These are phyloP conservation scores for Anas bernieri DNA, from an alignment of 2,797 vertebrate genomes.

Conservation along the genomic window DNA sequence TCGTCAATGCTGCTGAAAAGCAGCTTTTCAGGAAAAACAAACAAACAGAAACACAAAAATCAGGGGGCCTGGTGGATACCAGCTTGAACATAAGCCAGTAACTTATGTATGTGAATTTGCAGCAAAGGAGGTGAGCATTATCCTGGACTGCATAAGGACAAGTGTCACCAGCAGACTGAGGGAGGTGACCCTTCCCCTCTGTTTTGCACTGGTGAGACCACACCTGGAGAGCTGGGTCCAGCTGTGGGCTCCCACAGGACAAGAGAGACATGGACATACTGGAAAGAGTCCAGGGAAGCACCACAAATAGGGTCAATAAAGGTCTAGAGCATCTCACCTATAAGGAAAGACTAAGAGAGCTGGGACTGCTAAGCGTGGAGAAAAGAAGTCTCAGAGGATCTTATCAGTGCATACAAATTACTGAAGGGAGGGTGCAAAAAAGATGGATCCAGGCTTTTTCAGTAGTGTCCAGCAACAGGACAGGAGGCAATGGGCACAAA, in stretches of 20 bases:
- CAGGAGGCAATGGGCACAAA: too few relatives aligned
- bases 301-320: neutral
- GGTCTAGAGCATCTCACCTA: neutral
- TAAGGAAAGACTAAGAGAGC: neutral
- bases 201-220: neutral
- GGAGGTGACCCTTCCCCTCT: neutral
- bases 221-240: neutral
- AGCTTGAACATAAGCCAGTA: neutral
- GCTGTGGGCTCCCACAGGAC: neutral
- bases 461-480: too few relatives aligned
- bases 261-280: neutral
- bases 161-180: fast-evolving
- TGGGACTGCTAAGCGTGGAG: neutral
- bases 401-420: neutral
- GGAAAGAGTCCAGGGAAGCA: neutral
- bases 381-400: neutral
- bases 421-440: neutral
- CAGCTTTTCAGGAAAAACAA: neutral
- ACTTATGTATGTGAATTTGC: neutral
- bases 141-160: neutral
- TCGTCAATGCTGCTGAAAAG: neutral
- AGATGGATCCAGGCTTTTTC: neutral
- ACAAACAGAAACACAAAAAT: too few relatives aligned
- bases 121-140: fast-evolving
- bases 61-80: fast-evolving